A percentile compares a stretch with the other conserved stretches of the same genome.
phyloP scores from a whole-genome alignment of 2,113 vertebrate genomes.

The Solea senegalensis region DNA sequence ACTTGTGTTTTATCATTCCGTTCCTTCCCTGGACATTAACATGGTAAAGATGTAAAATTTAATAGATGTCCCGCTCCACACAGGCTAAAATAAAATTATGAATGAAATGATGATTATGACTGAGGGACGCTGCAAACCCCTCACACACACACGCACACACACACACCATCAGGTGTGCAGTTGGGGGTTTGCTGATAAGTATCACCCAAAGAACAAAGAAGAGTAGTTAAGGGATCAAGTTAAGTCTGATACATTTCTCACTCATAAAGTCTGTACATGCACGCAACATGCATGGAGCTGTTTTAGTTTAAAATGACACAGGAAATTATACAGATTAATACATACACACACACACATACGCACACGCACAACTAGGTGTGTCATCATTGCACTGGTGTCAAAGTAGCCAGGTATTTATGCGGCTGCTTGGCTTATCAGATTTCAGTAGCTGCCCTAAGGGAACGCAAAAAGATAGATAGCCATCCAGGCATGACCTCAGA shows the following conservation, averaged over 20 bases:
- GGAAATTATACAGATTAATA: slow-evolving; percentile 16
- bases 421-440: slow-evolving; percentile 79
- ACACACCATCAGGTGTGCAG: slow-evolving; percentile 41
- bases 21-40: too few relatives aligned
- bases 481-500: slow-evolving; percentile 79
- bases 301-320: slow-evolving; percentile 9
- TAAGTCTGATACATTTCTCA: background rate
- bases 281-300: background rate
- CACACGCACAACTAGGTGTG: slow-evolving; percentile 46
- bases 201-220: slow-evolving; percentile 43
- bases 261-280: background rate
- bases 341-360: background rate
- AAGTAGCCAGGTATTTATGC: slow-evolving; percentile 77
- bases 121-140: background rate
- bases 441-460: slow-evolving; percentile 73
- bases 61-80: too few relatives aligned
- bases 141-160: background rate
- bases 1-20: too few relatives aligned
- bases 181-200: slow-evolving; percentile 26
- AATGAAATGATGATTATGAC: background rate
- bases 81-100: background rate
- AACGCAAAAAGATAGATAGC: slow-evolving; percentile 79
- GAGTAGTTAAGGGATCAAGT: slow-evolving; percentile 23
- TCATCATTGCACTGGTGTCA: slow-evolving; percentile 66
- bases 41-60: too few relatives aligned